Evolutionary conservation across 2,113 vertebrate genomes (phyloP).

Genomic region (Menura novaehollandiae): DNA sequence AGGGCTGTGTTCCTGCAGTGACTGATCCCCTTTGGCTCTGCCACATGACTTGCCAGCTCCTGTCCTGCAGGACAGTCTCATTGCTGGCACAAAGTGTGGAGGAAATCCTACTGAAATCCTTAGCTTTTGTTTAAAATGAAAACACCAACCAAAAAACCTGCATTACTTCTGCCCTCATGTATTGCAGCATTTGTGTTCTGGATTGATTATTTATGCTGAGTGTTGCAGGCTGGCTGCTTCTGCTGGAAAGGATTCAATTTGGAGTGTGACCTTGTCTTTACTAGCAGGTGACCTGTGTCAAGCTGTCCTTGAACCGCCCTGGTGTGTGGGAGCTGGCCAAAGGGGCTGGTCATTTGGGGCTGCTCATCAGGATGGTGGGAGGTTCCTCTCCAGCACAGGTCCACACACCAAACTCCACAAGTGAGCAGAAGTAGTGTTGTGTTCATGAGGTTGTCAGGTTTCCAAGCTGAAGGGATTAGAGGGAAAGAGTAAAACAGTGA

Average conservation of each 20-base stretch:
- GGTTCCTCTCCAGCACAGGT: background rate
- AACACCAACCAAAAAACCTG: background rate
- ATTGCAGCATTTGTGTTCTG: background rate
- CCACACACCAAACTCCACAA: background rate
- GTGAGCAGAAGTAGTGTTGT: background rate
- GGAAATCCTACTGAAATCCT: background rate
- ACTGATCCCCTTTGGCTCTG: background rate
- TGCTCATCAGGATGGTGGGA: too few relatives aligned
- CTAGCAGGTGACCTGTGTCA: background rate
- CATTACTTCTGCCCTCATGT: background rate
- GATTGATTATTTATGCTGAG: background rate
- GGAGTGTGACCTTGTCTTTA: background rate
- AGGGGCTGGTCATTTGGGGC: background rate
- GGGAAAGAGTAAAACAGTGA: background rate
- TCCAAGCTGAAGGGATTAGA: accelerated
- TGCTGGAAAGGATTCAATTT: background rate
- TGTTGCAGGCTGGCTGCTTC: background rate
- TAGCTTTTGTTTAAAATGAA: background rate
- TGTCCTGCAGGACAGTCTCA: background rate
- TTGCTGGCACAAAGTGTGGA: background rate
- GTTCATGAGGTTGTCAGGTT: background rate
- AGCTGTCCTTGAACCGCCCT: background rate
- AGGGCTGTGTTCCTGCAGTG: background rate
- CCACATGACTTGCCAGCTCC: background rate
- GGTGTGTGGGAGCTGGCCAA: background rate